Conservation (phyloP, 1,140 invertebrate genomes). For the Solen grandis region DNA sequence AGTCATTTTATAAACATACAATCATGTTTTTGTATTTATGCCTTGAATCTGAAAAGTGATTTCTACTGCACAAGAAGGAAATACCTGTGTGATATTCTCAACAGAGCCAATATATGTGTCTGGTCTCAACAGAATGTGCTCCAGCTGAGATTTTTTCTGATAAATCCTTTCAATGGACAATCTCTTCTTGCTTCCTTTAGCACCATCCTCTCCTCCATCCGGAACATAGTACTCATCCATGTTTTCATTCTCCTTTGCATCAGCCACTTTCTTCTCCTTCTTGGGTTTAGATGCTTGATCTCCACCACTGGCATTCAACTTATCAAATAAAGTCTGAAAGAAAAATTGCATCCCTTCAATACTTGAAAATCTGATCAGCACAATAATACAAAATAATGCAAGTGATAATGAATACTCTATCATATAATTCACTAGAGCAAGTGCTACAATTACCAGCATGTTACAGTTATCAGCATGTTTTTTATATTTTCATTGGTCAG, state of each 20-base stretch:
- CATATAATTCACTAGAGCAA: too few relatives aligned
- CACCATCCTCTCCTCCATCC: conserved; percentile 43
- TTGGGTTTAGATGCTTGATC: conserved; percentile 29
- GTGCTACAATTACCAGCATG: too few relatives aligned
- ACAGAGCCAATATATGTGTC: conserved; percentile 99
- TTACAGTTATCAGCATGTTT: too few relatives aligned
- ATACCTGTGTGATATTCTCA: conserved; percentile 88
- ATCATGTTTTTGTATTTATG: too few relatives aligned
- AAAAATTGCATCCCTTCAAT: background rate
- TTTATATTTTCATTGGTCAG: too few relatives aligned
- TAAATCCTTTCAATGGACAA: conserved; percentile 96
- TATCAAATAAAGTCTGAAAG: conserved; percentile 76
- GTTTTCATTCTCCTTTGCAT: conserved; percentile 56
- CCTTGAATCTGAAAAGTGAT: too few relatives aligned
- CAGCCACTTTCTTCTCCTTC: conserved; percentile 51
- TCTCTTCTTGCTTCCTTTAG: conserved; percentile 69
- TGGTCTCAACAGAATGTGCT: conserved; percentile 98
- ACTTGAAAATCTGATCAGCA: too few relatives aligned
- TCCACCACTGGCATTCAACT: conserved; percentile 65
- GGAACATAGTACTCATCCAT: conserved; percentile 60
- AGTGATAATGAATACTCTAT: too few relatives aligned
- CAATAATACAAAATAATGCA: too few relatives aligned
- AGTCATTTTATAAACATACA: too few relatives aligned
- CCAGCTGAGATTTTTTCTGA: conserved; percentile 98
- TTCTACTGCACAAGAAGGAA: too few relatives aligned